Conservation (phyloP, 1,140 invertebrate species). For the Sarcophaga bullata region DNA sequence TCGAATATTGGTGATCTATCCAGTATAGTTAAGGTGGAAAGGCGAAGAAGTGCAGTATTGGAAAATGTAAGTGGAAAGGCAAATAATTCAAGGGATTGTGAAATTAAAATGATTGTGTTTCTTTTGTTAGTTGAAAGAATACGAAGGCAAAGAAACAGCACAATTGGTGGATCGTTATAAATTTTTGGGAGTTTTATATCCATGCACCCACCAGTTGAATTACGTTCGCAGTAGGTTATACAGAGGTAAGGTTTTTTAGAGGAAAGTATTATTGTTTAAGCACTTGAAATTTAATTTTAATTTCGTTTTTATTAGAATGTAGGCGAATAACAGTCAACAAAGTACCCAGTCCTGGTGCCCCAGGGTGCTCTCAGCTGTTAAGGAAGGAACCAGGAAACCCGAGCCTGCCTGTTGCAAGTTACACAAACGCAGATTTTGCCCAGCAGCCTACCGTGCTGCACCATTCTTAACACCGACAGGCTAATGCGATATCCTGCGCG, state of each 20-base stretch:
- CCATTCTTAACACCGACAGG: constrained; percentile 94
- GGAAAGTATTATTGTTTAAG: constrained; percentile 2
- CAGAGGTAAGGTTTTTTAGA: constrained; percentile 69
- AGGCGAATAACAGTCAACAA: constrained; percentile 61
- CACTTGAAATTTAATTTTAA: neutral
- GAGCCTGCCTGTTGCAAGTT: constrained; percentile 70
- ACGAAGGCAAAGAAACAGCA: constrained; percentile 96
- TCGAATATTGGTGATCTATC: constrained; percentile 97
- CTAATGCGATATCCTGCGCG: constrained; percentile 82
- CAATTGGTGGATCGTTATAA: constrained; percentile 95
- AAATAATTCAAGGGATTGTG: neutral
- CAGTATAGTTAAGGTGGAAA: constrained; percentile 98
- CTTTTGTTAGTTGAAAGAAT: constrained; percentile 87
- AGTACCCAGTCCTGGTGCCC: constrained; percentile 24
- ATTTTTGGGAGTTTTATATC: constrained; percentile 93
- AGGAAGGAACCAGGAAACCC: constrained; percentile 53
- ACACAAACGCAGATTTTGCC: constrained; percentile 84
- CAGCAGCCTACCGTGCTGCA: too few species aligned
- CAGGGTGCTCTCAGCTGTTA: constrained; percentile 36
- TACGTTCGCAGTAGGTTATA: constrained; percentile 90
- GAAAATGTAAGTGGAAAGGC: constrained; percentile 79
- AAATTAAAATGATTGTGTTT: neutral
- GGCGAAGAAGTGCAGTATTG: constrained; percentile 87
- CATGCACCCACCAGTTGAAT: constrained; percentile 87
- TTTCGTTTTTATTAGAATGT: constrained; percentile 50